Percentiles rank a stretch among this genome's conserved stretches.
These are phyloP conservation scores for Drosophila obscura DNA, from an alignment of 1,140 invertebrate genomes.

Conservation along the genomic window DNA sequence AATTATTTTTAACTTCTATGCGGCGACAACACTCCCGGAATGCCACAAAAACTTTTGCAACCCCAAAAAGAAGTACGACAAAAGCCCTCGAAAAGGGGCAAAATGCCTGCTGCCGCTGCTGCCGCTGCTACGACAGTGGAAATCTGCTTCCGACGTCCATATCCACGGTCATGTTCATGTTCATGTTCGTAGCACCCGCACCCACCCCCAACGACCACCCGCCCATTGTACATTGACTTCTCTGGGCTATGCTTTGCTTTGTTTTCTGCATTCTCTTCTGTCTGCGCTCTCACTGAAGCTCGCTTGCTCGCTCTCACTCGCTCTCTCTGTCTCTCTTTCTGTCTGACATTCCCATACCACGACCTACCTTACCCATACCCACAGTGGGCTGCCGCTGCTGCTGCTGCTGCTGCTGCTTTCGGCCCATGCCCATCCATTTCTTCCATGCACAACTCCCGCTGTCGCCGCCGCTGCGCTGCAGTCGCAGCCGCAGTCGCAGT, in stretches of 20 bases:
- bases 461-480: slow-evolving; percentile 31
- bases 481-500: slow-evolving; percentile 4
- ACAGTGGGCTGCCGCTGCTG: slow-evolving; percentile 64
- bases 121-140: slow-evolving; percentile 29
- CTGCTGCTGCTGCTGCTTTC: slow-evolving; percentile 18
- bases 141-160: slow-evolving; percentile 42
- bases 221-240: slow-evolving; percentile 80
- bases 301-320: slow-evolving; percentile 18
- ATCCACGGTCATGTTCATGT: slow-evolving; percentile 33
- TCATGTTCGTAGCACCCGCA: slow-evolving; percentile 72
- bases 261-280: slow-evolving; percentile 76
- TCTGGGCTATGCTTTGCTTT: slow-evolving; percentile 80
- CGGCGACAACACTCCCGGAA: slow-evolving; percentile 73
- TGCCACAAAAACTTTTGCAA: slow-evolving; percentile 73
- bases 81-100: slow-evolving; percentile 16
- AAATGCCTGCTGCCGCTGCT: slow-evolving; percentile 3
- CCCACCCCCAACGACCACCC: slow-evolving; percentile 19
- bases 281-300: slow-evolving; percentile 14
- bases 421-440: slow-evolving; percentile 39
- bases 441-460: slow-evolving; percentile 75
- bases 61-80: slow-evolving; percentile 58
- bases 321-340: slow-evolving; percentile 15
- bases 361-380: slow-evolving; percentile 81
- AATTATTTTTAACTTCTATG: slow-evolving; percentile 76
- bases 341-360: slow-evolving; percentile 71